Base-by-base conservation (phyloP, 2,888 invertebrate genomes). In the Anarsia innoxiella region DNA sequence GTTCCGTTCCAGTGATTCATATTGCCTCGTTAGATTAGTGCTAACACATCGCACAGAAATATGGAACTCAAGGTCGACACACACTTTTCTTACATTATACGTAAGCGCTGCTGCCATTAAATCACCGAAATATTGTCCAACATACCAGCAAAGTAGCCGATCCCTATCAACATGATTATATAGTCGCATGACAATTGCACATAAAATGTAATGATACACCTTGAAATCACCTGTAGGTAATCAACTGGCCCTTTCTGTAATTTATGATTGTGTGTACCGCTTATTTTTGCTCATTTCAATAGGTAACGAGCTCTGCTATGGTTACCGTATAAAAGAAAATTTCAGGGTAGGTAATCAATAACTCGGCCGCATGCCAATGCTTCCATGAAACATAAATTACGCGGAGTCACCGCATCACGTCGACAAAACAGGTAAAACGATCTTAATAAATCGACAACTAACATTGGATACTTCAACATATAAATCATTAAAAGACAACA, bases 371-470 rank as follows among this genome's bases (percentile, higher is more conserved):
- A n/a, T n/a, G n/a, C n/a, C n/a, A n/a, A 16, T 16, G 11, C 12
- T 45, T 45, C 46, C 37, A 34, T 51, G 12, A 51, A 58, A 55
- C 46, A 54, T 42, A 56, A 58, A 62, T 53, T 47, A 48, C 48
- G 51, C 50, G n/a, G n/a, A n/a, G 27, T 43, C 50, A 52, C 57
- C 59, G 59, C n/a, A n/a, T 57, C 52, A 45, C 45, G 46, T 49
- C 47, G 49, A n/a, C 50, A 54, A 61, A 60, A 61, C 54, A 56
- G 60, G 49, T 52, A 52, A 56, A 56, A 55, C 56, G 25, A 25
- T 25, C 5, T 4, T 19, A 6, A 19, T 19, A 19, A 19, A 19
- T 19, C 6, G 4, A n/a, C n/a, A n/a, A n/a, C n/a, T n/a, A n/a
- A n/a, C n/a, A n/a, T n/a, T n/a, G n/a, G n/a, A n/a, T n/a, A n/a